A percentile compares a stretch with the other conserved stretches of the same genome.
phyloP scores from a whole-genome alignment of 2,888 invertebrate genomes.

The Agonopterix arenella region DNA sequence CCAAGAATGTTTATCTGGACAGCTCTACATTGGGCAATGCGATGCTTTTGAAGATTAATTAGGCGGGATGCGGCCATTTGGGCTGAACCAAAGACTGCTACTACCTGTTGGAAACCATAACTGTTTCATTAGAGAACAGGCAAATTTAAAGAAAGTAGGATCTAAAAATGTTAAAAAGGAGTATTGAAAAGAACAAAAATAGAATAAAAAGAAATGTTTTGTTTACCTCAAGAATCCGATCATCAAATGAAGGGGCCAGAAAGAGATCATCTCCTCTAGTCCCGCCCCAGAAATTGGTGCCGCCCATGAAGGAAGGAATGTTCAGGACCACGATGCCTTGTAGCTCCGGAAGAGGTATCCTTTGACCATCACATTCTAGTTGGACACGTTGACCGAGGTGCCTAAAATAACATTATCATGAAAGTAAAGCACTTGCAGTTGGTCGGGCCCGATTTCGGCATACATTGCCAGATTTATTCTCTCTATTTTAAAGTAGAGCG shows the following conservation, averaged over 20 bases:
- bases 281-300: constrained; percentile 99
- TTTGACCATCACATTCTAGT: constrained; percentile 96
- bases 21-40: constrained; percentile 97
- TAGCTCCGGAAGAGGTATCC: constrained; percentile 95
- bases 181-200: not conserved
- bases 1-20: constrained; percentile 97
- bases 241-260: constrained; percentile 95
- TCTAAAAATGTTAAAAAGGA: not conserved
- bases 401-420: constrained; percentile 27
- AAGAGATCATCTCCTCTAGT: constrained; percentile 94
- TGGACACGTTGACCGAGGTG: constrained; percentile 97
- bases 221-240: constrained; percentile 93
- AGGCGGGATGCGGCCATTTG: constrained; percentile 98
- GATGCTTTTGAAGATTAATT: constrained; percentile 96
- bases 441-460: too few species aligned
- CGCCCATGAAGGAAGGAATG: constrained; percentile 97
- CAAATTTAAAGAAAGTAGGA: not conserved
- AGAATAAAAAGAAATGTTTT: not conserved
- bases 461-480: too few species aligned
- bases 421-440: too few species aligned
- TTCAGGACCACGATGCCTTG: constrained; percentile 98
- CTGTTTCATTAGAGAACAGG: not conserved
- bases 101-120: constrained; percentile 58
- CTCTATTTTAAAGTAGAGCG: too few species aligned
- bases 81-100: constrained; percentile 97